Evolutionary conservation across 2,797 vertebrate species (phyloP).

Genomic region (Sciurus vulgaris): DNA sequence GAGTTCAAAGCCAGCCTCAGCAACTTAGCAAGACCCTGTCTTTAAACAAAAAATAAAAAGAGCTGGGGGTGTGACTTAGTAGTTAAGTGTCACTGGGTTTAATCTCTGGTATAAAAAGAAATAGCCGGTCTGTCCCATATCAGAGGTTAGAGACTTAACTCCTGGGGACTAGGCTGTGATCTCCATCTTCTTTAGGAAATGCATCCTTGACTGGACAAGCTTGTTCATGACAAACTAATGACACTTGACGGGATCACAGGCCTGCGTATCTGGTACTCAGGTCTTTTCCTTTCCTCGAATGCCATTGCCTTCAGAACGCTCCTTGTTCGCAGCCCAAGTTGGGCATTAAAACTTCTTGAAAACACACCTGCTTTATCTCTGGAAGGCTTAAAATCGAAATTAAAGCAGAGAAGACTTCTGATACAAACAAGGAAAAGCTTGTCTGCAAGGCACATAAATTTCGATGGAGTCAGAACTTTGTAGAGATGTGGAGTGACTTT

Average conservation of each 20-base stretch:
- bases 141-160: not conserved
- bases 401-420: constrained; percentile 2
- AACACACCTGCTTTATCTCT: not conserved
- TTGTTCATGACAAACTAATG: not conserved
- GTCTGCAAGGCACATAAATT: not conserved
- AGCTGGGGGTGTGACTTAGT: no score
- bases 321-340: not conserved
- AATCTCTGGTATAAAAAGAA: no score
- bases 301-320: not conserved
- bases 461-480: not conserved
- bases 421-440: constrained; percentile 36
- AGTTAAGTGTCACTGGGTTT: no score
- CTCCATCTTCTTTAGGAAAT: not conserved
- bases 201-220: not conserved
- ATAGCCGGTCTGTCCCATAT: not conserved
- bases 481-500: not conserved
- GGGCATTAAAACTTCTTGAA: not conserved
- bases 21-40: no score
- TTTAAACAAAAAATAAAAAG: no score
- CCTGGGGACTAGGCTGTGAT: not conserved
- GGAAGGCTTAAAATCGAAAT: not conserved
- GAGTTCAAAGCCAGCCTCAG: no score
- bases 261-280: not conserved
- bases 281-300: not conserved
- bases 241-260: not conserved